Evolutionary conservation across 2,113 vertebrate species (phyloP), one percentile per base, ranked within the genome.

Genomic region (Thinocorus orbignyianus): DNA sequence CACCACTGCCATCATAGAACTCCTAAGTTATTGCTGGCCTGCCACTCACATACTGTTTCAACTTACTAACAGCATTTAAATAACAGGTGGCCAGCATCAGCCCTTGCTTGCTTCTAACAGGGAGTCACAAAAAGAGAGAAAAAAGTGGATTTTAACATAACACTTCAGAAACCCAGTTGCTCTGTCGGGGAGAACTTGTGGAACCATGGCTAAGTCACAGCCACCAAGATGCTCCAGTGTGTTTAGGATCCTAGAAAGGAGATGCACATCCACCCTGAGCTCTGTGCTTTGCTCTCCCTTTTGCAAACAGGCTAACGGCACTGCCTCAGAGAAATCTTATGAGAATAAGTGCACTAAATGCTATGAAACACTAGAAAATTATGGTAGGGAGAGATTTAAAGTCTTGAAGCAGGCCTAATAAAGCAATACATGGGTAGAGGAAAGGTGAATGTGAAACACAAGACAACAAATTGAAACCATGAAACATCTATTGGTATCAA

Each of bases 311-410:
- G 62, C 24, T 24, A 10, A 37, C 0, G 1, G 51, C 24, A 17
- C 85, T 66, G 51, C 30, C 46, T 52, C 12, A 1, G 26, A 13
- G 10, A 8, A 11, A 19, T 89, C 30, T 35, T 25, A 10, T 0
- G 26, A 62, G 15, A 28, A 1, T 9, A 51, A 26, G 15, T 0
- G 5, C 28, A 8, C 13, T 2, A 28, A 51, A 19, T 13, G 17
- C 57, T 64, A 37, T 19, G 22, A 31, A 28, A 6, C 48, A 31
- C 9, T 2, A 10, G 25, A 28, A 28, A 46, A 33, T 54, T 24
- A 62, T 11, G 37, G 31, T 8, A 4, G 3, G 4, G 16, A 3
- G 20, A 7, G 26, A 73, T 22, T 72, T 23, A 33, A 18, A 42
- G 23, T 41, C 69, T 12, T n/a, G 23, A 71, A 81, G 37, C 52